Percentiles rank a stretch among this genome's conserved stretches.
Conservation (phyloP, 1,140 invertebrate species). For the Bombus polaris region DNA sequence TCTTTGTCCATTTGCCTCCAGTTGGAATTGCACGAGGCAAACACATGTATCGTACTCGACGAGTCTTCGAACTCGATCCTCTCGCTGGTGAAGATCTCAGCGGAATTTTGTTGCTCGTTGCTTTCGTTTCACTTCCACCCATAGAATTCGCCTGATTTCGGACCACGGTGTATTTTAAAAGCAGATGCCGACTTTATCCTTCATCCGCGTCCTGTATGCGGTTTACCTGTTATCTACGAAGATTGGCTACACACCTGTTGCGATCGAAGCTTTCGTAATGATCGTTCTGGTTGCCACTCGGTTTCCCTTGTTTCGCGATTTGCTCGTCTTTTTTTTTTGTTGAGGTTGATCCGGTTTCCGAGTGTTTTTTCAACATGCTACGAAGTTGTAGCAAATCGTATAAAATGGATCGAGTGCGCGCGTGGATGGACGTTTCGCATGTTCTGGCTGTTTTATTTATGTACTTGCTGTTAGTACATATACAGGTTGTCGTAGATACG, state of each 20-base stretch:
- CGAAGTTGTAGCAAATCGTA: not conserved
- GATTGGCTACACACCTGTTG: slow-evolving; percentile 29
- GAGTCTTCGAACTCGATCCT: too few relatives aligned
- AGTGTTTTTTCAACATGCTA: not conserved
- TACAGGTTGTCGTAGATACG: too few relatives aligned
- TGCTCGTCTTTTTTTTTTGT: not conserved
- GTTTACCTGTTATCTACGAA: slow-evolving; percentile 3
- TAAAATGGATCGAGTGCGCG: not conserved
- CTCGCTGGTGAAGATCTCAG: too few relatives aligned
- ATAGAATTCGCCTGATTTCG: not conserved
- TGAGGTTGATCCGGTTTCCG: not conserved
- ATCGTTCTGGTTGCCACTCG: not conserved
- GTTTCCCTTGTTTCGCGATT: not conserved
- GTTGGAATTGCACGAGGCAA: too few relatives aligned
- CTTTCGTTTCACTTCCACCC: too few relatives aligned
- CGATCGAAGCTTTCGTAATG: slow-evolving; percentile 16
- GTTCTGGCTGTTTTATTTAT: not conserved
- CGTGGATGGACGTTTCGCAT: not conserved
- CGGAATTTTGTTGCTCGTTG: too few relatives aligned
- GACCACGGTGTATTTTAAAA: not conserved
- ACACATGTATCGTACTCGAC: too few relatives aligned
- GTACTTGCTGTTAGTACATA: too few relatives aligned
- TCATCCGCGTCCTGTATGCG: not conserved
- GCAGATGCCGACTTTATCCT: too few relatives aligned
- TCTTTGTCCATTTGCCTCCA: too few relatives aligned